Percentiles rank a stretch among this genome's conserved stretches.
Evolutionary conservation across 2,888 invertebrate genomes (phyloP).

Genomic region (Hoplodrina blanda): DNA sequence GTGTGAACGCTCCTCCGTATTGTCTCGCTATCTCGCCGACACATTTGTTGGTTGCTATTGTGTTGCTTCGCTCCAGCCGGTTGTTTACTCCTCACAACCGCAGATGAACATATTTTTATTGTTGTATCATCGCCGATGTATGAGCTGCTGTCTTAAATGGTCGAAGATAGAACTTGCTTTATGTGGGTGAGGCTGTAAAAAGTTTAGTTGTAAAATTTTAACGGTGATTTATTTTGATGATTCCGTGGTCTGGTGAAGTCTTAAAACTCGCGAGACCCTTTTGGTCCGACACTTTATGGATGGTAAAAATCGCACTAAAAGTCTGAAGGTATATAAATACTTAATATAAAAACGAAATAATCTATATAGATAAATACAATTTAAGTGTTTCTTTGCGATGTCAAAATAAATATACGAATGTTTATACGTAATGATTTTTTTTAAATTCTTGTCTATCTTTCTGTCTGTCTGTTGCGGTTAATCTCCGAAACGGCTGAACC

Average conservation of each 20-base stretch:
- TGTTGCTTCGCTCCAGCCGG: slow-evolving; percentile 27
- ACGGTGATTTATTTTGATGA: slow-evolving; percentile 24
- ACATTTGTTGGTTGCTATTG: slow-evolving; percentile 55
- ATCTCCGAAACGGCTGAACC: no score
- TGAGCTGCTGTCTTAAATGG: slow-evolving; percentile 46
- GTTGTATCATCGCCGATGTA: slow-evolving; percentile 51
- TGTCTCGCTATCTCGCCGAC: slow-evolving; percentile 55
- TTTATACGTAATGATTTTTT: no score
- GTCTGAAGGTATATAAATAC: not conserved
- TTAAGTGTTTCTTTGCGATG: no score
- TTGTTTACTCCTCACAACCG: slow-evolving; percentile 48
- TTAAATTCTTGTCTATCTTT: no score
- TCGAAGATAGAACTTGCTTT: slow-evolving; percentile 41
- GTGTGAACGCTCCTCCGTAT: slow-evolving; percentile 33
- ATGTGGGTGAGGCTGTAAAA: slow-evolving; percentile 37
- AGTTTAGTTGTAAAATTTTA: slow-evolving; percentile 41
- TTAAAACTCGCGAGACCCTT: slow-evolving; percentile 18
- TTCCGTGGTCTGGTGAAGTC: slow-evolving; percentile 22
- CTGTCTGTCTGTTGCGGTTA: no score
- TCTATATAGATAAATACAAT: not conserved
- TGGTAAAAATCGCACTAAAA: slow-evolving; percentile 17
- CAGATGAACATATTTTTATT: slow-evolving; percentile 58
- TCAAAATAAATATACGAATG: no score
- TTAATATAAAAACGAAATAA: slow-evolving; percentile 1
- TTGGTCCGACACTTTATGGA: slow-evolving; percentile 24